Base-by-base conservation (phyloP, 2,888 invertebrate genomes). In the Lamellibrachia satsuma region DNA sequence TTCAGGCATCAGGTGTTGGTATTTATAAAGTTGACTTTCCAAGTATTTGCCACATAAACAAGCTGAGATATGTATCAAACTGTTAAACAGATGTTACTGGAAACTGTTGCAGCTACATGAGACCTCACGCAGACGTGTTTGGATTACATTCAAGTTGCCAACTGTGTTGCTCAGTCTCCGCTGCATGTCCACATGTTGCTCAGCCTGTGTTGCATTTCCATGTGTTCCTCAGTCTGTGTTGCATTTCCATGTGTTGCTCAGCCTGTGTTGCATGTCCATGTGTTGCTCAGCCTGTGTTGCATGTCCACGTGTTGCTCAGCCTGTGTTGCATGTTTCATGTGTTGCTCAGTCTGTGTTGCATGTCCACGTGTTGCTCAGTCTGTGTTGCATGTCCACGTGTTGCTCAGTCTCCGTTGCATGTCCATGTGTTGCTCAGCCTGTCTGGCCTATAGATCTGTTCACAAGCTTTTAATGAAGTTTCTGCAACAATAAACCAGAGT, bases 381-480 rank as follows among this genome's bases (percentile, higher is more conserved):
- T 22, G 0, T 1, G 39, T 39, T 39, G 39, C 39, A 39, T 39
- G 39, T 75, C 75, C 75, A 75, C n/a, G 75, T 75, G 75, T 75
- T 22, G 1, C 22, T 75, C 75, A 4, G 22, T n/a, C n/a, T n/a
- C 39, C 39, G 39, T 39, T 39, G 39, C 39, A 39, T 39, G 39
- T 75, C 75, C 75, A 75, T 22, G 75, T 75, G 75, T 75, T 22
- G 1, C 22, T 75, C 75, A 4, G 22, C 75, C 6, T 22, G 2
- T 75, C 75, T 3, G 75, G 6, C 6, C 75, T 22, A 75, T 75
- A 75, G 22, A 75, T 75, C 75, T 75, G 75, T 75, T 75, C 22
- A n/a, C 75, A 75, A 15, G 75, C 75, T 75, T 75, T 75, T 75
- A 75, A 75, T 75, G 75, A 75, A 75, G 75, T 75, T 75, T 75